Evolutionary conservation across 2,113 vertebrate genomes (phyloP), one percentile per base, ranked within the genome.

Genomic region (Zapornia atra): DNA sequence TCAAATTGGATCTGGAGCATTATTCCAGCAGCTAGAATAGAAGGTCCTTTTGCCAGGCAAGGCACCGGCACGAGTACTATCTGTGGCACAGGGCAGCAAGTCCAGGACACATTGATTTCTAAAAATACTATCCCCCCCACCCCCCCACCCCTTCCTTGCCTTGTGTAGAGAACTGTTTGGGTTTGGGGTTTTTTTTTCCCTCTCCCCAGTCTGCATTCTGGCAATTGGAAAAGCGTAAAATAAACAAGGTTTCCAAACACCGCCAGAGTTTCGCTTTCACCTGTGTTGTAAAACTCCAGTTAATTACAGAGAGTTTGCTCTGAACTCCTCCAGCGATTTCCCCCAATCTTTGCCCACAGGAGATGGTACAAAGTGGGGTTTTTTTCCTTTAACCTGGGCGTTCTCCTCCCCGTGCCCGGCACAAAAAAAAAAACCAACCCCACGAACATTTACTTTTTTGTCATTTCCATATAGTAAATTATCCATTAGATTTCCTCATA

Each of bases 401-500:
- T 50, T 65, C 29, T 86, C 66, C 60, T 73, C 75, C 61, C 84
- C 11, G 1, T 5, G 1, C 77, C 77, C 50, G 2, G 95, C 8
- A 5, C 86, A 92, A 95, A 97, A 93, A 48, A 48, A 46, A 46
- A 40, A 40, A 40, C 40, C 40, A 11, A 44, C 15, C 42, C 42
- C 86, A 94, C 1, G 71, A 92, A 92, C 94, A 40, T 96, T 98
- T 97, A 97, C 97, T 82, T 96, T 98, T 98, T 99, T 98, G 97
- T 98, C 98, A 94, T 99, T 99, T 99, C 99, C 97, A 95, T 98
- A 98, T 90, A 97, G 98, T 99, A 99, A 99, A 99, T 99, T 99
- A 99, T 99, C 99, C 98, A 99, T 99, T 99, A 99, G 98, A 99
- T 99, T 99, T 99, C 99, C 99, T 99, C 99, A 98, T 99, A 99